phyloP scores from a whole-genome alignment of 2,113 vertebrate genomes.

The Heliornis fulica region DNA sequence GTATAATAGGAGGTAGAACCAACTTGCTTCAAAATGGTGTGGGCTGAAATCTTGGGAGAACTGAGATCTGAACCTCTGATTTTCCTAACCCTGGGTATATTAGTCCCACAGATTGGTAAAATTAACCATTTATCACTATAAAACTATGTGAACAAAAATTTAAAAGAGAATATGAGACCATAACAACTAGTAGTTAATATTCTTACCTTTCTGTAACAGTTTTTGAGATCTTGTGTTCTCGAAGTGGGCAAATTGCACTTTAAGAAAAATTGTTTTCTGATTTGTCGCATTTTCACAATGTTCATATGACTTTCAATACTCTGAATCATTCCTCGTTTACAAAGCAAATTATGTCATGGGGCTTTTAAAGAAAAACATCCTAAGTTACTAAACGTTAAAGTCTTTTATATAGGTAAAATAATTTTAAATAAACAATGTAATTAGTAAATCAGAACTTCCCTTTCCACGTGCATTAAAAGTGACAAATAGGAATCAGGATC shows the following conservation, averaged over 20 bases:
- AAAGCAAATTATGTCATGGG: neutral
- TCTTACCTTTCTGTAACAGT: neutral
- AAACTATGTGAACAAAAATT: neutral
- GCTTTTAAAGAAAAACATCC: neutral
- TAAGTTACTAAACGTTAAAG: neutral
- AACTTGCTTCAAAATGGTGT: neutral
- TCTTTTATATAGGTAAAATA: neutral
- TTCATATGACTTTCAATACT: neutral
- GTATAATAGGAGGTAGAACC: neutral
- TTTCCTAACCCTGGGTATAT: fast-evolving
- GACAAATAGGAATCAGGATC: neutral
- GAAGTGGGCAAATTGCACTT: neutral
- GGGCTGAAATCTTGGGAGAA: neutral
- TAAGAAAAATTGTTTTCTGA: neutral
- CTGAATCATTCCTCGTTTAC: neutral
- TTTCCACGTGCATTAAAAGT: neutral
- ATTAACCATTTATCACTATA: neutral
- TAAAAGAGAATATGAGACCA: neutral
- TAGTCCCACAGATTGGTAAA: neutral
- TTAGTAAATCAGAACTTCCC: neutral
- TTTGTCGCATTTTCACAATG: neutral
- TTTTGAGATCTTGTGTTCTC: neutral
- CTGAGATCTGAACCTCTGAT: neutral
- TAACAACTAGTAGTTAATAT: neutral
- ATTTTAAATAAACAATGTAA: neutral